Conservation (phyloP, 2,113 vertebrate genomes). For the Neolamprologus toae region DNA sequence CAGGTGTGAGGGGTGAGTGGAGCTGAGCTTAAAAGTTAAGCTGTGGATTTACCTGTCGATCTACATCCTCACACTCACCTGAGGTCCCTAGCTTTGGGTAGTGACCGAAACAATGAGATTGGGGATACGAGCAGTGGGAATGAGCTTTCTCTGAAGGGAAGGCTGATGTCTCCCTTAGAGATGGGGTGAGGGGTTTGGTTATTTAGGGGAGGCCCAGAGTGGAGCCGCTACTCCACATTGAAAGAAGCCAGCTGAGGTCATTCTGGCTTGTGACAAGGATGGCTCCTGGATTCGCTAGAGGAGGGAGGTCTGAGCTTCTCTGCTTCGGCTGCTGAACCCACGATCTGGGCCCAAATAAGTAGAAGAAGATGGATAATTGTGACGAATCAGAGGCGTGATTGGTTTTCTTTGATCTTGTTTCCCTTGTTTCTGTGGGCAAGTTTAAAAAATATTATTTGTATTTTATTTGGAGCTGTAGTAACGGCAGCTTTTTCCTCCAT, state of each 20-base stretch:
- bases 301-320: neutral
- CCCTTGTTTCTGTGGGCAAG: neutral
- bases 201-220: neutral
- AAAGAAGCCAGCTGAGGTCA: neutral
- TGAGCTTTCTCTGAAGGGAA: rapidly evolving
- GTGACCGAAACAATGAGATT: neutral
- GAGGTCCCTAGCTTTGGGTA: neutral
- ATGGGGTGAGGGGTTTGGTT: neutral
- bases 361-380: neutral
- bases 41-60: neutral
- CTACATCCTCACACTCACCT: neutral
- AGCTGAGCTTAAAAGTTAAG: neutral
- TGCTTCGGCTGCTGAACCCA: neutral
- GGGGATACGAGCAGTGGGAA: rapidly evolving
- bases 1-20: neutral
- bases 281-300: neutral
- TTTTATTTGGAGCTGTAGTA: neutral
- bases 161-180: neutral
- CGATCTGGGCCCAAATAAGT: neutral
- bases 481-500: neutral
- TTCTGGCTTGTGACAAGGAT: neutral
- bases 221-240: rapidly evolving
- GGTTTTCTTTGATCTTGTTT: neutral
- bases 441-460: neutral
- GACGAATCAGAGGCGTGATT: neutral